A percentile compares a stretch with the other conserved stretches of the same genome.
These are phyloP conservation scores for Hozukius guyotensis DNA, from an alignment of 2,797 vertebrate genomes.

Conservation along the genomic window DNA sequence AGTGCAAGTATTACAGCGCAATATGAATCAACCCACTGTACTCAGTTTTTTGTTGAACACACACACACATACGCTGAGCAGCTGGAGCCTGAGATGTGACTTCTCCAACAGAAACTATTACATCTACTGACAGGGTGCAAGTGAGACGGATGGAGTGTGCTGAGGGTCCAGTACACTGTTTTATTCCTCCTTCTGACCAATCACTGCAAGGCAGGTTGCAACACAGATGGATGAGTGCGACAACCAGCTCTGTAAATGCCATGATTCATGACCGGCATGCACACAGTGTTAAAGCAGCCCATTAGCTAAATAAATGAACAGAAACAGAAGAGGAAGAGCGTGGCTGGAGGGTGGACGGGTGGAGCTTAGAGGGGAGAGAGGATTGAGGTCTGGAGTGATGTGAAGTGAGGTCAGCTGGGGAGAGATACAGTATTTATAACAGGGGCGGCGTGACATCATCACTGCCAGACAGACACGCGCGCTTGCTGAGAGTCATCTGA, in stretches of 20 bases:
- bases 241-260: slow-evolving; percentile 10
- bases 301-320: slow-evolving; percentile 49
- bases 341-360: not conserved
- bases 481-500: slow-evolving; percentile 39
- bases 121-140: slow-evolving; percentile 10
- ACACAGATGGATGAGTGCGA: slow-evolving; percentile 35
- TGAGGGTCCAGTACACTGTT: slow-evolving; percentile 3
- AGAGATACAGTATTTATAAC: slow-evolving; percentile 30
- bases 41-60: not conserved
- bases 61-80: not conserved
- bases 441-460: slow-evolving; percentile 13
- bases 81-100: not conserved
- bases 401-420: slow-evolving; percentile 36
- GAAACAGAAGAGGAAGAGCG: not conserved
- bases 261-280: slow-evolving; percentile 26
- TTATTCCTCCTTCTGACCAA: not conserved
- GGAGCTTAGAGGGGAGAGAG: not conserved
- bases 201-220: not conserved
- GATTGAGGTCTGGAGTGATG: slow-evolving; percentile 10
- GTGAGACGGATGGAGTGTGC: slow-evolving; percentile 28
- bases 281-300: slow-evolving; percentile 1
- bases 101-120: slow-evolving; percentile 9
- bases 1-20: not conserved
- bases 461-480: slow-evolving; percentile 7
- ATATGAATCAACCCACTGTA: not conserved